Base-by-base conservation (phyloP, 2,797 vertebrate genomes). In the Phalloptychus januarius region DNA sequence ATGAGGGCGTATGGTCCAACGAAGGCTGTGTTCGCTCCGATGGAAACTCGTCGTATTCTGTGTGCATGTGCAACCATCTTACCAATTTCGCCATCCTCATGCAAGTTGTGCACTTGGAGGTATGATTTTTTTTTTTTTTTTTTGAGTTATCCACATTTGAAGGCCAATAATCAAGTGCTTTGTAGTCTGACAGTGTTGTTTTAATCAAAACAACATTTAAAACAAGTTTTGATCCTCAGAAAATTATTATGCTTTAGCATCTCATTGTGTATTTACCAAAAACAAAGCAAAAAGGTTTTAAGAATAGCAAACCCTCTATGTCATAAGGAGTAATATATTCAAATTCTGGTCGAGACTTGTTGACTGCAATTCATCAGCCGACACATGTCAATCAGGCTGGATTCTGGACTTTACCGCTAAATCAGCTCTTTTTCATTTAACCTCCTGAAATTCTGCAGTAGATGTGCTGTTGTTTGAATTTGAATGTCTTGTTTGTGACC, bases 1-100 rank as follows among this genome's bases (percentile, higher is more conserved):
- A 96, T 7, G 95, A 94, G 25, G 97, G 96, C 0, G 77, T 98
- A 38, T 99, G 98, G 98, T 99, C 98, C 5, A 95, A 95, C 0
- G 88, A 96, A 87, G 98, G 98, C 5, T 99, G 98, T 4, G 91
- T 95, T 0, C 96, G 95, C 25, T 86, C 94, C 0, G 95, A 93
- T 0, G 97, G 98, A 33, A 97, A 98, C 94, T 91, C 97, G 85
- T 96, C 95, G 25, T 93, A 96, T 92, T 99, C 98, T 0, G 82
- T 97, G 84, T 99, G 98, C 85, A 94, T 93, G 81, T 99, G 98
- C 85, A 97, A 97, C 50, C 98, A 99, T 92, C 97, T 99, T 87
- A 99, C 98, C 87, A 99, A 98, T 96, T 99, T 99, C 0, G 98
- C 98, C 91, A 97, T 99, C 81, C 96, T 99, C 12, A 99, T 99